Percentiles rank a stretch among this genome's conserved stretches.
These are phyloP conservation scores for Conus betulinus DNA, from an alignment of 1,140 invertebrate genomes.

Conservation along the genomic window DNA sequence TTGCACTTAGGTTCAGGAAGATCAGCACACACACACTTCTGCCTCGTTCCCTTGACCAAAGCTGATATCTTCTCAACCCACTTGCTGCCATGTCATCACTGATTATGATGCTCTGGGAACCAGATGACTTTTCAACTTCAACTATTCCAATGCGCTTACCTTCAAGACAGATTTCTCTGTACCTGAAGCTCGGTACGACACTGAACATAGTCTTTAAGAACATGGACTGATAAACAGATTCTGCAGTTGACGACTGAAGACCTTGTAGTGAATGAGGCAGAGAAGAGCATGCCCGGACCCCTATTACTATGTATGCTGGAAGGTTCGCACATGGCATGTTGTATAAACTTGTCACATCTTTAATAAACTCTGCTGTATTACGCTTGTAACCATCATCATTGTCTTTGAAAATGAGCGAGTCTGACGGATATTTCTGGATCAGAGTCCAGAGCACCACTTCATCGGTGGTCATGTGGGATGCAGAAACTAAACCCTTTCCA, in stretches of 20 bases:
- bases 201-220: background rate
- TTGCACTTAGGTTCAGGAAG: background rate
- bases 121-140: background rate
- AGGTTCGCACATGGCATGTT: conserved; percentile 24
- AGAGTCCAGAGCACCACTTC: conserved; percentile 8
- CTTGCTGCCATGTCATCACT: background rate
- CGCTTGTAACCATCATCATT: background rate
- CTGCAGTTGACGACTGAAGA: background rate
- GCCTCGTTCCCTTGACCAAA: background rate
- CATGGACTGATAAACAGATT: conserved; percentile 15
- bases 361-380: conserved; percentile 22
- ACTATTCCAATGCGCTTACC: conserved; percentile 35
- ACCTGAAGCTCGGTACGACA: conserved; percentile 18
- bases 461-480: background rate
- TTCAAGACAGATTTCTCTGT: background rate
- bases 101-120: conserved; percentile 17
- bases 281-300: background rate
- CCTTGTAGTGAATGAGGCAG: conserved; percentile 25
- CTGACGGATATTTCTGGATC: background rate
- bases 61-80: background rate
- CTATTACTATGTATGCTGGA: conserved; percentile 22
- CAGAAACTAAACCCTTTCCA: too few relatives aligned
- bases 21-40: background rate
- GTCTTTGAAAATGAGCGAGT: background rate
- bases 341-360: conserved; percentile 35